Conservation (phyloP, 2,113 vertebrate genomes). For the Ariopsis seemanni region DNA sequence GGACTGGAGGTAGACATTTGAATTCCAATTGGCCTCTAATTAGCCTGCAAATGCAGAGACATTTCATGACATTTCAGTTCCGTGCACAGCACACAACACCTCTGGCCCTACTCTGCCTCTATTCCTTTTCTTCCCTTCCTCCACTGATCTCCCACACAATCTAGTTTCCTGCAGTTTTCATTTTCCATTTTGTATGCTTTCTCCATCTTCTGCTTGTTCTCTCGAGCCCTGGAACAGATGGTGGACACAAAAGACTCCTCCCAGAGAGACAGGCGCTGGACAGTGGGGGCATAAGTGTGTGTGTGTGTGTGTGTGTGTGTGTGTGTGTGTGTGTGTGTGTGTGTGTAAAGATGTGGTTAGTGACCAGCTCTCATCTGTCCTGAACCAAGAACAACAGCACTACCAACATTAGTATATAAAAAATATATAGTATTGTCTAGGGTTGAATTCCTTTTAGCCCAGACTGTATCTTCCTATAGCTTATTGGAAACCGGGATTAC, state of each 20-base stretch:
- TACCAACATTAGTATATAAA: no score
- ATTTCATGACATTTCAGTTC: slow-evolving; percentile 61
- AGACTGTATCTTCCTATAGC: no score
- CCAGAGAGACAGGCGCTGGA: background rate
- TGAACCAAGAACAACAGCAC: no score
- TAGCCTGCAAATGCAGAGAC: slow-evolving; percentile 60
- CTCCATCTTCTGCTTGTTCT: background rate
- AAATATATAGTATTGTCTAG: no score
- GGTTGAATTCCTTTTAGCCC: no score
- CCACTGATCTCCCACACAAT: background rate
- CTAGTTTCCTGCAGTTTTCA: background rate
- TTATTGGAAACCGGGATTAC: no score
- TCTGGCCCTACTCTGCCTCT: slow-evolving; percentile 37
- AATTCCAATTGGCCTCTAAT: slow-evolving; percentile 58
- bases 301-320: background rate
- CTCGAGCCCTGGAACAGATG: slow-evolving; percentile 28
- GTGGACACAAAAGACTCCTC: slow-evolving; percentile 27
- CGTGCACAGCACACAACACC: slow-evolving; percentile 56
- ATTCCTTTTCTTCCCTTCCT: background rate
- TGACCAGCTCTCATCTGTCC: background rate
- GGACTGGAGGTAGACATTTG: slow-evolving; percentile 55
- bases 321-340: background rate
- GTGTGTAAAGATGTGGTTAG: background rate
- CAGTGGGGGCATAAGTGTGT: background rate
- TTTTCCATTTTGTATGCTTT: background rate